Base-by-base conservation (phyloP, 2,888 invertebrate genomes). In the Blastobasis lacticolella region DNA sequence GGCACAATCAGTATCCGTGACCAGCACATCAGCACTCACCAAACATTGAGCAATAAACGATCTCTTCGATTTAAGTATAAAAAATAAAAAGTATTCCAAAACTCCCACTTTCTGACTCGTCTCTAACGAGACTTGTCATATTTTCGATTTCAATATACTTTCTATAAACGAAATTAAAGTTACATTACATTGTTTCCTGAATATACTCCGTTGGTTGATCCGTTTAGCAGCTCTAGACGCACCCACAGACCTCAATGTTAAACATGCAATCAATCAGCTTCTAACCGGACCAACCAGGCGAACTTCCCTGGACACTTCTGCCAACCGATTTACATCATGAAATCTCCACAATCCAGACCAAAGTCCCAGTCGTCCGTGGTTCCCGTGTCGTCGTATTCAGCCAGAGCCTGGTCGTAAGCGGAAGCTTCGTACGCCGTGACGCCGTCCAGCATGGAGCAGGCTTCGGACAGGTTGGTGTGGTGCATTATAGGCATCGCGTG, bases 261-360 rank as follows among this genome's bases (percentile, higher is more conserved):
- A 38, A 38, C 9, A 38, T 9, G 6, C 5, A 9, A 8, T 40
- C 40, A 40, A 40, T 8, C 7, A 40, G 40, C 40, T 40, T 6
- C 7, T 40, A 40, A 40, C 3, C 23, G 23, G 23, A 23, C 23
- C 23, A 23, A 23, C 23, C 23, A 23, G 23, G 23, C 23, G 23
- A 23, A 23, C 23, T 23, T 23, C 3, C 23, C 23, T 23, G 23
- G 43, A 41, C 52, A 46, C 46, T 43, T 51, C 38, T 50, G 23
- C 23, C 23, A 23, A 23, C 23, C 40, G 10, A 5, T 64, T 75
- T 91, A 92, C 89, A 92, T 92, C 89, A 92, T 91, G 69, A 92
- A 92, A 65, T 92, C 93, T 0, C 93, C 93, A 69, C 93, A 93
- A 71, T 93, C 93, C 57, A 93, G 90, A 45, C 92, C 92, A 55